These are phyloP conservation scores for Riptortus pedestris DNA, from an alignment of 1,140 invertebrate genomes.

Conservation along the genomic window DNA sequence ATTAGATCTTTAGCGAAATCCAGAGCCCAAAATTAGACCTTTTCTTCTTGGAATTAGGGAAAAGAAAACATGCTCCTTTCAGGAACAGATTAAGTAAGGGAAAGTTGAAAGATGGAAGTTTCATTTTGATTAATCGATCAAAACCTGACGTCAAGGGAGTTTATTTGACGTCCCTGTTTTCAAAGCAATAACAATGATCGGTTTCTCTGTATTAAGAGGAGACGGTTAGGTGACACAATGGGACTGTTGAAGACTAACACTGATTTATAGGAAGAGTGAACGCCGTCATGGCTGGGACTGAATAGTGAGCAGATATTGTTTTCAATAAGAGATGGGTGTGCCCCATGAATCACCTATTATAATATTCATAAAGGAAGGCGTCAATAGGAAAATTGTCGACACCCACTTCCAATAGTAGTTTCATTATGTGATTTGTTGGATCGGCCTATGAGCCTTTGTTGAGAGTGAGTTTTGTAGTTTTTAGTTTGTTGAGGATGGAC, in stretches of 20 bases:
- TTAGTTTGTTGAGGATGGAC: background rate
- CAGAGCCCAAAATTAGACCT: too few species aligned
- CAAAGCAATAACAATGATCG: too few species aligned
- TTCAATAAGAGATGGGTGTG: slow-evolving; percentile 26
- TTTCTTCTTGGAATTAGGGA: too few species aligned
- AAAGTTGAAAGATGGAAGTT: too few species aligned
- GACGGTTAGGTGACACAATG: slow-evolving; percentile 7
- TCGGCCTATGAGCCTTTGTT: background rate
- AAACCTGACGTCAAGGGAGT: too few species aligned
- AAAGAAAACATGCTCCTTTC: too few species aligned
- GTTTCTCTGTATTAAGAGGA: slow-evolving; percentile 18
- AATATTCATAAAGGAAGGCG: slow-evolving; percentile 29
- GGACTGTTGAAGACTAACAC: background rate
- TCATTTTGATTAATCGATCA: too few species aligned
- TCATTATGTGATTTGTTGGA: slow-evolving; percentile 2
- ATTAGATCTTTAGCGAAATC: too few species aligned
- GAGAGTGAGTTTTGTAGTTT: background rate
- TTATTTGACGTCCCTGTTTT: too few species aligned
- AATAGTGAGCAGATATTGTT: slow-evolving; percentile 24
- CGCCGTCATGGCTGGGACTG: slow-evolving; percentile 7
- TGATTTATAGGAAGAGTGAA: slow-evolving; percentile 21
- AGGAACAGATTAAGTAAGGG: too few species aligned
- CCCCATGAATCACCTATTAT: slow-evolving; percentile 25
- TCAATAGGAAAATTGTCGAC: slow-evolving; percentile 26
- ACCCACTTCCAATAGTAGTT: slow-evolving; percentile 20